Evolutionary conservation across 2,113 vertebrate species (phyloP).

Genomic region (Corythaixoides concolor): DNA sequence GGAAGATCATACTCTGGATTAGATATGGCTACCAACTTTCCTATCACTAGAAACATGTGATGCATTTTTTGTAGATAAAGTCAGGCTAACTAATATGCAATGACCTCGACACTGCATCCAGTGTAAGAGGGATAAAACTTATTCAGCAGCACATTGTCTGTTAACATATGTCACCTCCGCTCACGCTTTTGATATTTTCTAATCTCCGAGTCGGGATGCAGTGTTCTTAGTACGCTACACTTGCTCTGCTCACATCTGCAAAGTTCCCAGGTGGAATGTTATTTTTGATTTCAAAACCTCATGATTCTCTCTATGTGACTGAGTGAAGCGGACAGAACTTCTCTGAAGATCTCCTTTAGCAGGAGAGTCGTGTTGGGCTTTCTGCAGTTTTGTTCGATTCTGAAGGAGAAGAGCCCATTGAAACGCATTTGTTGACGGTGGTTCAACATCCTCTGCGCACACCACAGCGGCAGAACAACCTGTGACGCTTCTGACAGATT

Average conservation of each 20-base stretch:
- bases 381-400: neutral
- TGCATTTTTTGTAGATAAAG: neutral
- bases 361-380: neutral
- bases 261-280: fast-evolving
- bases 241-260: neutral
- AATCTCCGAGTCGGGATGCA: neutral
- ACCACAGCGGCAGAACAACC: neutral
- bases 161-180: neutral
- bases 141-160: neutral
- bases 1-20: neutral
- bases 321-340: neutral
- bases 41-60: neutral
- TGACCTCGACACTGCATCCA: neutral
- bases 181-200: neutral
- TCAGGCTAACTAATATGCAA: neutral
- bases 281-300: neutral
- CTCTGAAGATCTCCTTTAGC: neutral
- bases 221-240: neutral
- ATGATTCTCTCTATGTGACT: neutral
- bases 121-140: neutral
- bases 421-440: neutral
- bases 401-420: neutral
- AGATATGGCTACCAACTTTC: neutral
- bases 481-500: neutral
- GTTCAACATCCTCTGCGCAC: neutral